Conservation (phyloP, 1,140 invertebrate species). For the Zophobas atratus region DNA sequence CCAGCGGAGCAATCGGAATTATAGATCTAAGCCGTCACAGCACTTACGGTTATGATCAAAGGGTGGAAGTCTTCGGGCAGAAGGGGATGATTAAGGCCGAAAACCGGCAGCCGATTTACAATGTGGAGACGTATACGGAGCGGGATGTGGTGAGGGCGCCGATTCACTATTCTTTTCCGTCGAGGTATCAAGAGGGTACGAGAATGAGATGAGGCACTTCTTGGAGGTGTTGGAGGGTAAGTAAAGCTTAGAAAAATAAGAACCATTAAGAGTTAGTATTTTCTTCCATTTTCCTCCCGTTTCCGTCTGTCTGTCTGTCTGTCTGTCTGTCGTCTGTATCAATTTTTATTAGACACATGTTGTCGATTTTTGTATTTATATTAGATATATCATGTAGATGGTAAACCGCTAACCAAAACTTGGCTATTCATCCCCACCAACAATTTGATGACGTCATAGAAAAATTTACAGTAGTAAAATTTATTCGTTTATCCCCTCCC, state of each 20-base stretch:
- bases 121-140: conserved; percentile 67
- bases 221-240: conserved; percentile 75
- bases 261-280: too few relatives aligned
- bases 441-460: too few relatives aligned
- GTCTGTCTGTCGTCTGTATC: too few relatives aligned
- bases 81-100: conserved; percentile 70
- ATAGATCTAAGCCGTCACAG: conserved; percentile 78
- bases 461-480: too few relatives aligned
- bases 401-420: too few relatives aligned
- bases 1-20: conserved; percentile 75
- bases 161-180: conserved; percentile 77
- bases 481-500: too few relatives aligned
- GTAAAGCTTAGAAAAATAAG: neutral
- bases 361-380: too few relatives aligned
- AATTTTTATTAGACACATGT: too few relatives aligned
- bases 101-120: conserved; percentile 73
- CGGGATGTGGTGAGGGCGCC: conserved; percentile 69
- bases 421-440: too few relatives aligned
- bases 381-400: too few relatives aligned
- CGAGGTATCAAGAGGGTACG: conserved; percentile 75
- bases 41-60: conserved; percentile 80
- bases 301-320: too few relatives aligned
- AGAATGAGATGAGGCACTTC: conserved; percentile 77
- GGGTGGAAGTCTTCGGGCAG: conserved; percentile 72
- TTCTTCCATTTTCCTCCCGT: too few relatives aligned